Percentiles rank a stretch among this genome's conserved stretches.
These are phyloP conservation scores for Oeneis ivallda DNA, from an alignment of 2,888 invertebrate species.

Conservation along the genomic window DNA sequence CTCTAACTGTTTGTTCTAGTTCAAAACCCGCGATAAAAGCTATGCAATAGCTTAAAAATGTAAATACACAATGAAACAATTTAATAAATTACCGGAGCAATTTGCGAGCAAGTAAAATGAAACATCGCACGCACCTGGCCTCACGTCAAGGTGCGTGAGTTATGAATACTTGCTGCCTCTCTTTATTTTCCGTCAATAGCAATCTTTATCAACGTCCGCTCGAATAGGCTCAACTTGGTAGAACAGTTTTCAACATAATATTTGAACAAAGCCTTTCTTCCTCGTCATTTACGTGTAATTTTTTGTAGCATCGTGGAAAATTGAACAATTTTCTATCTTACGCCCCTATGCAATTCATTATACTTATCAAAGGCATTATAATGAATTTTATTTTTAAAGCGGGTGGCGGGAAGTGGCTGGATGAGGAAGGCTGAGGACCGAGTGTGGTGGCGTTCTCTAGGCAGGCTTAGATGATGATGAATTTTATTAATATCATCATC, in stretches of 20 bases:
- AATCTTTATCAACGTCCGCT: conserved; percentile 18
- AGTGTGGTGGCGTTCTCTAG: too few relatives aligned
- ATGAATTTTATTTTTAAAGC: too few relatives aligned
- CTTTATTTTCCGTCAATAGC: conserved; percentile 11
- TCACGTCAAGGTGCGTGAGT: conserved; percentile 12
- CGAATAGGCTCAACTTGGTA: conserved; percentile 7
- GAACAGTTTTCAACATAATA: conserved; percentile 10
- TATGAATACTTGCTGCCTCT: conserved; percentile 9
- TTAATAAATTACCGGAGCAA: background rate
- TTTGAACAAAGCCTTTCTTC: conserved; percentile 7
- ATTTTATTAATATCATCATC: too few relatives aligned
- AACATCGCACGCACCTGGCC: conserved; percentile 17
- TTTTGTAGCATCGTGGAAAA: background rate
- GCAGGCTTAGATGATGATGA: too few relatives aligned
- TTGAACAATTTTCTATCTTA: background rate
- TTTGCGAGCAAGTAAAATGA: conserved; percentile 6
- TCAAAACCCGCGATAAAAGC: too few relatives aligned
- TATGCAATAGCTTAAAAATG: conserved; percentile 13
- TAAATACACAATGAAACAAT: conserved; percentile 6
- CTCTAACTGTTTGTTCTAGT: too few relatives aligned
- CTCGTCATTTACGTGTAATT: too few relatives aligned
- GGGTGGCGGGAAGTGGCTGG: too few relatives aligned
- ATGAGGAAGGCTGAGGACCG: too few relatives aligned
- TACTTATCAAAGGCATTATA: too few relatives aligned
- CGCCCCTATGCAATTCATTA: background rate